These are phyloP conservation scores for Pseudomyrmex sp. DNA, from an alignment of 1,140 invertebrate genomes.

Conservation along the genomic window DNA sequence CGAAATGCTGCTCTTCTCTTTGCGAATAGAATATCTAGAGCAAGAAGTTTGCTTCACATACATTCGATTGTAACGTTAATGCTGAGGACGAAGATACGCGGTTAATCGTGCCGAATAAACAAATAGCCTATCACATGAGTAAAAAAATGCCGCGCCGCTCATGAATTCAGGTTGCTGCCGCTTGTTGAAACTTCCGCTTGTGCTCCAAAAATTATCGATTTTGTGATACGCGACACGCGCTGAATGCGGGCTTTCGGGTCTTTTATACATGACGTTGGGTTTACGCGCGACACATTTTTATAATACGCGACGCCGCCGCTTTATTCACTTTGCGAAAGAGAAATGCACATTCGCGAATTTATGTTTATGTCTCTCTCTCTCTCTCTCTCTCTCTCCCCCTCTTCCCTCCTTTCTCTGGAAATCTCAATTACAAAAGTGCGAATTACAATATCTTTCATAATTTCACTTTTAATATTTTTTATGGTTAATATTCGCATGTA, in stretches of 20 bases:
- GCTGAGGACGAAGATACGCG: neutral
- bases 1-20: neutral
- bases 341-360: neutral
- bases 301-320: neutral
- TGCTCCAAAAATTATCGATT: slow-evolving; percentile 49
- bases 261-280: neutral
- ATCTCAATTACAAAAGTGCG: slow-evolving; percentile 32
- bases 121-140: neutral
- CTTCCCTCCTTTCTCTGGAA: neutral
- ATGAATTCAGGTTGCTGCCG: neutral
- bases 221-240: slow-evolving; percentile 19
- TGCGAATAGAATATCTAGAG: neutral
- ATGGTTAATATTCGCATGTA: neutral
- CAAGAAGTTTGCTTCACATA: neutral
- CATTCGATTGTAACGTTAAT: neutral
- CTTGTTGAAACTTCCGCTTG: slow-evolving; percentile 15
- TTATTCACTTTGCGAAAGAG: neutral
- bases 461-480: too few species aligned
- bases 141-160: neutral
- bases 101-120: neutral
- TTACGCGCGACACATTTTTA: neutral
- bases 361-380: too few species aligned
- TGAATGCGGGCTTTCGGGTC: neutral
- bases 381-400: too few species aligned
- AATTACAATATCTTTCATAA: too few species aligned